These are phyloP conservation scores for Noctilio leporinus DNA, from an alignment of 2,113 vertebrate genomes.

Conservation along the genomic window DNA sequence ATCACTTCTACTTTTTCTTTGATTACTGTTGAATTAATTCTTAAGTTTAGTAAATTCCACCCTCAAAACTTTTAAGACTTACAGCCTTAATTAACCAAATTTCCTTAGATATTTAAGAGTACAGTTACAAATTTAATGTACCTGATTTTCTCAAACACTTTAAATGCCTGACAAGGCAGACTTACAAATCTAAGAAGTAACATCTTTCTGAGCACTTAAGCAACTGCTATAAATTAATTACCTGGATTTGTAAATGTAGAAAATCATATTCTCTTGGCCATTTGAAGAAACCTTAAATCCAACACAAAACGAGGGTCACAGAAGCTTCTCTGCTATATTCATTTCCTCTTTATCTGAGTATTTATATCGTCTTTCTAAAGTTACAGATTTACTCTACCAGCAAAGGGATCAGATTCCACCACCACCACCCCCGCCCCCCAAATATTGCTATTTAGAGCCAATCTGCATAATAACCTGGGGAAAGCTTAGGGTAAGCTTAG, in stretches of 20 bases:
- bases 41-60: constrained; percentile 14
- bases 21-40: constrained; percentile 20
- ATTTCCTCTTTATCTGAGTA: not conserved
- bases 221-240: constrained; percentile 21
- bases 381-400: not conserved
- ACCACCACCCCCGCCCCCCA: no score
- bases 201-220: constrained; percentile 10
- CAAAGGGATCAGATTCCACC: not conserved
- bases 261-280: not conserved
- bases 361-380: not conserved
- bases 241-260: not conserved
- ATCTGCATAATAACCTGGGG: not conserved
- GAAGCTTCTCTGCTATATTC: not conserved
- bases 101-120: constrained; percentile 42
- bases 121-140: constrained; percentile 40
- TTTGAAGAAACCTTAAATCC: constrained; percentile 31
- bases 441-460: not conserved
- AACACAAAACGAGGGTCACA: not conserved
- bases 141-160: constrained; percentile 36
- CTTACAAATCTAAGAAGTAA: constrained; percentile 30
- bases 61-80: constrained; percentile 17
- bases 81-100: constrained; percentile 44
- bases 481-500: not conserved
- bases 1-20: constrained; percentile 18
- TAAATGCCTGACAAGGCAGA: constrained; percentile 17